Evolutionary conservation across 2,113 vertebrate genomes (phyloP), one percentile per base, ranked within the genome.

Genomic region (Procavia capensis): DNA sequence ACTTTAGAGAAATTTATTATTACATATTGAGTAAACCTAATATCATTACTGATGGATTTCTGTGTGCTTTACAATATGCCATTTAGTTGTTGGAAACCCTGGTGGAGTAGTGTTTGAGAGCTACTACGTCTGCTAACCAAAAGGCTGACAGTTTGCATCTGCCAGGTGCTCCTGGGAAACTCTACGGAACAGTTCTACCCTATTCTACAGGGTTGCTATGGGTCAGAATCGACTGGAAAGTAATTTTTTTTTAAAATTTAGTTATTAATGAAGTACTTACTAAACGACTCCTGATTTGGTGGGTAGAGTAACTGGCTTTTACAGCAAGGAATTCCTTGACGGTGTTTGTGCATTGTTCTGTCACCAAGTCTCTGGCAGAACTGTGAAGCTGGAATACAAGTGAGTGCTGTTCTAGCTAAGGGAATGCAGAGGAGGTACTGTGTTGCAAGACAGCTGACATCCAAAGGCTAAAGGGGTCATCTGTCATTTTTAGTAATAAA

Each of bases 11-110:
- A 86, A 68, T 68, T 45, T 68, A 63, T 68, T 79, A 85, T 22
- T 78, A 45, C 9, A 14, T 88, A 90, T 85, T 88, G 80, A 41
- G 50, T 88, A 82, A 88, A 87, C 20, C 66, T 88, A 78, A 70
- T 34, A 70, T 54, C 41, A 83, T 66, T 74, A n/a, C 24, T 70
- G 85, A 84, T 89, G 93, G 14, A 96, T 89, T 89, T 88, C 66
- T 83, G 45, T 63, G 9, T 81, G 24, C 29, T 82, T 94, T 90
- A 66, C 95, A 95, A 80, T 88, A 41, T 31, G 57, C 80, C 39
- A 76, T 80, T 93, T 91, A 59, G 63, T 92, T 59, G 72, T 76
- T 87, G n/a, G n/a, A n/a, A n/a, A n/a, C n/a, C n/a, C n/a, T n/a
- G n/a, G n/a, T n/a, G n/a, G n/a, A n/a, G n/a, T n/a, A n/a, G n/a